phyloP scores from a whole-genome alignment of 1,140 invertebrate species.

The Amyelois transitella region DNA sequence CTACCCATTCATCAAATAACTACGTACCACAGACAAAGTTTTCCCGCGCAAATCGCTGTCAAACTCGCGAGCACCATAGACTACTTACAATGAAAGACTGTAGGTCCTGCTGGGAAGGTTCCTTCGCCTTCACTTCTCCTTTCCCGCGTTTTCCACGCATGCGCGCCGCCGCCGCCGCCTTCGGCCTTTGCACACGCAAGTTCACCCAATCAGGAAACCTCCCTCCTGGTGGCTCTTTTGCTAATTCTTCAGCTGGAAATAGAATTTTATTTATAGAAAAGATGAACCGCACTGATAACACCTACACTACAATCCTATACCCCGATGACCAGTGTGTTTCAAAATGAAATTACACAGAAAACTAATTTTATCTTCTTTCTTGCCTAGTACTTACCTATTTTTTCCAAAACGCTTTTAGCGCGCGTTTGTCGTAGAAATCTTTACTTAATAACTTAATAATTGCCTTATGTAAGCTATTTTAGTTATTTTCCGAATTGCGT shows the following conservation, averaged over 20 bases:
- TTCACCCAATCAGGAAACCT: constrained; percentile 67
- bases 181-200: constrained; percentile 52
- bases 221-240: constrained; percentile 57
- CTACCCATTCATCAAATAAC: background rate
- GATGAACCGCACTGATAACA: too few relatives aligned
- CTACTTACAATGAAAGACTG: constrained; percentile 57
- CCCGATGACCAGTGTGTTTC: too few relatives aligned
- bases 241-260: constrained; percentile 54
- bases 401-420: too few relatives aligned
- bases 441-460: too few relatives aligned
- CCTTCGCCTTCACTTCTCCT: constrained; percentile 17
- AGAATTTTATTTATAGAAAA: too few relatives aligned
- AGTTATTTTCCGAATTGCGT: too few relatives aligned
- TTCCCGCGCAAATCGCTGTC: constrained; percentile 22
- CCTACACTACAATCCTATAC: too few relatives aligned
- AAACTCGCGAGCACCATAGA: background rate
- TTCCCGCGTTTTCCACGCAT: constrained; percentile 58
- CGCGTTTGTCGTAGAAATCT: too few relatives aligned
- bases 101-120: constrained; percentile 21
- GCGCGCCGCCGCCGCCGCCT: constrained; percentile 35
- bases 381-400: too few relatives aligned
- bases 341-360: too few relatives aligned
- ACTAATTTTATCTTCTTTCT: too few relatives aligned
- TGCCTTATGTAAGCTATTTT: too few relatives aligned
- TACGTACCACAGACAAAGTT: constrained; percentile 13